Evolutionary conservation across 1,140 invertebrate species (phyloP).

Genomic region (Panagrolaimus sp.): DNA sequence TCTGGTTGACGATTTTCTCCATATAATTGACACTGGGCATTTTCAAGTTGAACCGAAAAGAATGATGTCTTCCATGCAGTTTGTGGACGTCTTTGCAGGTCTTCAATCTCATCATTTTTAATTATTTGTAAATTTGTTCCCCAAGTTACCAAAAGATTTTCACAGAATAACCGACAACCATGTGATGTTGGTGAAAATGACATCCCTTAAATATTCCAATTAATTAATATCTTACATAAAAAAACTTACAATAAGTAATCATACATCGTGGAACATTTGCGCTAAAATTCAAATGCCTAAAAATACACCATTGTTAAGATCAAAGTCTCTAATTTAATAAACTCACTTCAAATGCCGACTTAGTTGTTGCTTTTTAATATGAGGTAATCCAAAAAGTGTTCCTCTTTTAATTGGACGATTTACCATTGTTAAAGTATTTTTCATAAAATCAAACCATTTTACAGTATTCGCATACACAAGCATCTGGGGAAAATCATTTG

Average conservation of each 20-base stretch:
- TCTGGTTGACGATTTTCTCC: conserved; percentile 39
- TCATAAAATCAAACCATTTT: conserved; percentile 55
- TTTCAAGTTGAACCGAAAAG: conserved; percentile 74
- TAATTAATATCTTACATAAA: no score
- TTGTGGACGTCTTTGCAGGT: conserved; percentile 75
- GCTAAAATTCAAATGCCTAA: conserved; percentile 75
- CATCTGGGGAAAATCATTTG: conserved; percentile 45
- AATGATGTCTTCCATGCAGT: conserved; percentile 85
- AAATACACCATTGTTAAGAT: conserved; percentile 18
- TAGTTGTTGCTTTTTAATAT: conserved; percentile 79
- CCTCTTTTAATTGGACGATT: conserved; percentile 87
- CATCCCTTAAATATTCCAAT: conserved; percentile 67
- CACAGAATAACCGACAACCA: conserved; percentile 83
- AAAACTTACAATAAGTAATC: conserved; percentile 73
- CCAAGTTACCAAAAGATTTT: conserved; percentile 72
- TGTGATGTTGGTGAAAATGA: conserved; percentile 90
- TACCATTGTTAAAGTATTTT: conserved; percentile 83
- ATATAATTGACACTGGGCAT: conserved; percentile 51
- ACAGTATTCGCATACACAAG: conserved; percentile 58
- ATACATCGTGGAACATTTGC: conserved; percentile 81
- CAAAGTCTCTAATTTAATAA: not conserved
- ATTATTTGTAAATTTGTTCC: conserved; percentile 55
- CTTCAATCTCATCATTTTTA: conserved; percentile 69
- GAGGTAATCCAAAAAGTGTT: conserved; percentile 75
- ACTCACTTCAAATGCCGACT: conserved; percentile 75